Evolutionary conservation across 2,113 vertebrate species (phyloP).

Genomic region (Aptenodytes forsteri): DNA sequence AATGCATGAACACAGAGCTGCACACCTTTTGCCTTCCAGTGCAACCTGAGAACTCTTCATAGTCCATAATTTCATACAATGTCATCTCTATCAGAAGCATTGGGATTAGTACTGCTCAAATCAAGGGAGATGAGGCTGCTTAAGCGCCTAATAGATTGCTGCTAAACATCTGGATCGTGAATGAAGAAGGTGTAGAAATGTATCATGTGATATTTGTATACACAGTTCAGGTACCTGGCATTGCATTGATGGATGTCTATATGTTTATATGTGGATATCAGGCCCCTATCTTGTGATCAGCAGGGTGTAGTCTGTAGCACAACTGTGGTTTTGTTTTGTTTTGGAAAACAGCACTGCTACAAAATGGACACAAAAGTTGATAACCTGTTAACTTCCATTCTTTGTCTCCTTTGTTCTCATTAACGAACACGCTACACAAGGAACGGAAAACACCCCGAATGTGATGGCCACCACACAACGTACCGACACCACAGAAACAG

Average conservation of each 20-base stretch:
- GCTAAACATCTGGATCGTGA: neutral
- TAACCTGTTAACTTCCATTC: neutral
- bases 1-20: neutral
- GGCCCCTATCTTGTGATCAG: neutral
- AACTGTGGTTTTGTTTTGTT: neutral
- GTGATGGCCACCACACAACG: neutral
- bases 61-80: neutral
- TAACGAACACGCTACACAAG: accelerated
- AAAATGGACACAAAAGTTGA: neutral
- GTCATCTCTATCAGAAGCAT: neutral
- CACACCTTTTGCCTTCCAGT: neutral
- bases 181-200: neutral
- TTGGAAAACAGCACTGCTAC: neutral
- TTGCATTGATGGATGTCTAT: neutral
- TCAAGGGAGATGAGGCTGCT: neutral
- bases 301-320: neutral
- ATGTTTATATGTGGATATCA: neutral
- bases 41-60: neutral
- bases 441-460: neutral
- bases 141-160: neutral
- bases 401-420: neutral
- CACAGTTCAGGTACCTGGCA: neutral
- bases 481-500: neutral
- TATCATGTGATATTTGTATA: neutral
- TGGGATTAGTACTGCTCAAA: neutral